These are phyloP conservation scores for Cheirogaleus major DNA, from an alignment of 2,797 vertebrate species.

Conservation along the genomic window DNA sequence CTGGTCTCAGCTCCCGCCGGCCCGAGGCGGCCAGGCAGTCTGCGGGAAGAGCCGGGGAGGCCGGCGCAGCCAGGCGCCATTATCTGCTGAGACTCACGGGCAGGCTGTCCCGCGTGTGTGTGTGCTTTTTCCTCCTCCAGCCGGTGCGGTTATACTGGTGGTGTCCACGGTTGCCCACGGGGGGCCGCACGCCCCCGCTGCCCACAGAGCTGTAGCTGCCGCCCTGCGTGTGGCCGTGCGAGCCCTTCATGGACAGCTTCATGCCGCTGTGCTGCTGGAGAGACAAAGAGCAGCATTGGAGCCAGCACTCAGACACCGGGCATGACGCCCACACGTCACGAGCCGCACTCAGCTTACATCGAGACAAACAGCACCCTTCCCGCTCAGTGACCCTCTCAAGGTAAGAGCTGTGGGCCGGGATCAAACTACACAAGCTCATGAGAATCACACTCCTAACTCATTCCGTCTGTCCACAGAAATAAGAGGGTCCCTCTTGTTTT, in stretches of 20 bases:
- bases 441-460: neutral
- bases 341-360: no score
- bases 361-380: fast-evolving
- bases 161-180: conserved; percentile 89
- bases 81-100: conserved; percentile 93
- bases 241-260: conserved; percentile 94
- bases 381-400: no score
- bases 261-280: conserved; percentile 90
- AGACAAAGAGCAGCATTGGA: conserved; percentile 8
- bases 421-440: fast-evolving
- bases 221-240: conserved; percentile 89
- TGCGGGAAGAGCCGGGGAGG: conserved; percentile 46
- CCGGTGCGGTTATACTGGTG: conserved; percentile 92
- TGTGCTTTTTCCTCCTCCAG: conserved; percentile 93
- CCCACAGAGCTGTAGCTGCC: conserved; percentile 84
- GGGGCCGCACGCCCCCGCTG: conserved; percentile 85
- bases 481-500: neutral
- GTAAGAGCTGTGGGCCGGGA: fast-evolving
- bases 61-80: conserved; percentile 65
- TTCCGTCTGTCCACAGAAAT: fast-evolving
- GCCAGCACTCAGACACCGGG: neutral
- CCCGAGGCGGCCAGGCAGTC: conserved; percentile 68
- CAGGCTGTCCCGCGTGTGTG: conserved; percentile 91
- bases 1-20: conserved; percentile 87
- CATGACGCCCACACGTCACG: no score